Evolutionary conservation across 2,113 vertebrate species (phyloP), one percentile per base, ranked within the genome.

Genomic region (Periophthalmus modestus): DNA sequence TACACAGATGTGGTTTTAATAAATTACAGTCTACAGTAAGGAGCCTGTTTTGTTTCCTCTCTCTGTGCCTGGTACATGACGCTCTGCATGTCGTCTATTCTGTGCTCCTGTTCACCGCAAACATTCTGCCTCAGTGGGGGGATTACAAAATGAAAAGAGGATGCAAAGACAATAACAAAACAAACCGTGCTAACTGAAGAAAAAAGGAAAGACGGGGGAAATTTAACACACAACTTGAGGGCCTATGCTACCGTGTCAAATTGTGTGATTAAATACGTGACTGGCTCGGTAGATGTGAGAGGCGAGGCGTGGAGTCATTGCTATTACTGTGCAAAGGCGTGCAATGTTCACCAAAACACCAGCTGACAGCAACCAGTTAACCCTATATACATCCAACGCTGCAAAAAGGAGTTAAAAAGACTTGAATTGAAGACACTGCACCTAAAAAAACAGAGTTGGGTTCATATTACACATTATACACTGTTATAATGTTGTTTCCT

Each of bases 191-290:
- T 76, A 12, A 71, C 74, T 0, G 36, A 73, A 83, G 79, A 87
- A 81, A 86, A 74, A 79, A 43, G 39, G 18, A 54, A 39, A 48
- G 52, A 16, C 15, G 58, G 48, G 52, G 70, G 52, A 62, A 88
- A 87, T 88, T 85, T 84, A 75, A 89, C 85, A 89, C 83, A 88
- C 83, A 89, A 90, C 90, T 90, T 82, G 72, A 87, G 87, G 90
- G 92, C 85, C 78, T 80, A 82, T 75, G 78, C 79, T 62, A 57
- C 81, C 82, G 82, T 85, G 89, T 87, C 87, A 83, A 92, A 92
- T 91, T 84, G 82, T 88, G 84, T 91, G 91, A 94, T 93, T 94
- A 91, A 93, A 93, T 90, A 91, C 85, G 87, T 89, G 88, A 90
- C 84, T 89, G 83, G 84, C 73, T 90, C 88, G 54, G 80, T 78